Evolutionary conservation across 2,888 invertebrate genomes (phyloP).

Genomic region (Petrolisthes cinctipes): DNA sequence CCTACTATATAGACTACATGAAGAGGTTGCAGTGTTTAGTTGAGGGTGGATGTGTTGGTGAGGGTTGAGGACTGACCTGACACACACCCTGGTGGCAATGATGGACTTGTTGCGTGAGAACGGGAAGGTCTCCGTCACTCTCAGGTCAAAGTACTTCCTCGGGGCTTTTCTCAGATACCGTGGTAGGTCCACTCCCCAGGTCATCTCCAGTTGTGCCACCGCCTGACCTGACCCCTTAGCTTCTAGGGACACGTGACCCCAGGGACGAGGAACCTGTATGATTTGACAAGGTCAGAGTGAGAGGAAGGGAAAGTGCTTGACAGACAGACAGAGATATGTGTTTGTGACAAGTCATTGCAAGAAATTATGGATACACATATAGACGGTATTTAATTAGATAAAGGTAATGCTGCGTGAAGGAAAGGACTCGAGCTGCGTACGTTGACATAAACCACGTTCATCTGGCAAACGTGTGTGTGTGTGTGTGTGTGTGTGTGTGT

Average conservation of each 20-base stretch:
- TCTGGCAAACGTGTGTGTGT: background rate
- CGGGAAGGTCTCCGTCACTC: constrained; percentile 69
- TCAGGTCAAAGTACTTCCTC: constrained; percentile 71
- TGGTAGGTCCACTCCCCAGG: constrained; percentile 68
- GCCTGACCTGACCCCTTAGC: constrained; percentile 71
- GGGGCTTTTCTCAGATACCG: constrained; percentile 66
- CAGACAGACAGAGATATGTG: background rate
- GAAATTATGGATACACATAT: too few relatives aligned
- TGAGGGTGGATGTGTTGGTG: too few relatives aligned
- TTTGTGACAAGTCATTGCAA: background rate
- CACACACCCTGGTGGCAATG: constrained; percentile 69
- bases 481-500: background rate
- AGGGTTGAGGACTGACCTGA: constrained; percentile 29
- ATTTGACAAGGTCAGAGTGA: background rate
- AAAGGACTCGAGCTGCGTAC: too few relatives aligned
- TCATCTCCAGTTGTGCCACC: constrained; percentile 70
- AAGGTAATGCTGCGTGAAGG: too few relatives aligned
- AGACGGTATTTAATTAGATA: too few relatives aligned
- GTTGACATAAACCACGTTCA: too few relatives aligned
- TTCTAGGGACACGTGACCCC: constrained; percentile 70
- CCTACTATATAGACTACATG: background rate
- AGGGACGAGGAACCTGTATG: constrained; percentile 69
- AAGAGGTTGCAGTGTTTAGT: background rate
- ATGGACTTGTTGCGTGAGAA: constrained; percentile 69
- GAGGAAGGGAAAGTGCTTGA: background rate